A percentile compares a stretch with the other conserved stretches of the same genome.
These are phyloP conservation scores for Heliconius hewitsoni DNA, from an alignment of 1,140 invertebrate genomes.

Conservation along the genomic window DNA sequence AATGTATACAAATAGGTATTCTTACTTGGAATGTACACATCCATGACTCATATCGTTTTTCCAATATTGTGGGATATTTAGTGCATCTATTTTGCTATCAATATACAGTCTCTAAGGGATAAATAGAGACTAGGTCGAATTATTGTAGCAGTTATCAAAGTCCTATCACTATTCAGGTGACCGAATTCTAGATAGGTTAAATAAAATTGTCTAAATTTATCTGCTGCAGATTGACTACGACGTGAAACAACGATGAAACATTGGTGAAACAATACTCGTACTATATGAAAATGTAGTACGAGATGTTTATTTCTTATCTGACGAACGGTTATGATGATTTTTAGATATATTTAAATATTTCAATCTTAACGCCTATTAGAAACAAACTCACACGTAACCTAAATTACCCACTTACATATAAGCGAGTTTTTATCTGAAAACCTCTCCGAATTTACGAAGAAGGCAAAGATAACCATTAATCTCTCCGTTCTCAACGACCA, in stretches of 20 bases:
- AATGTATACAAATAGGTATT: background rate
- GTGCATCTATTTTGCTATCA: background rate
- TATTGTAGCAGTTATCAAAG: background rate
- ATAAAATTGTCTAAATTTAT: background rate
- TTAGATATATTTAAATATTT: too few species aligned
- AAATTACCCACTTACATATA: too few species aligned
- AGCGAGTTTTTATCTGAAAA: too few species aligned
- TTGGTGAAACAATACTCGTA: too few species aligned
- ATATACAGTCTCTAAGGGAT: background rate
- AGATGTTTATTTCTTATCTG: too few species aligned
- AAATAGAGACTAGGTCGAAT: background rate
- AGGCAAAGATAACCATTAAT: background rate
- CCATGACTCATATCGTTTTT: background rate
- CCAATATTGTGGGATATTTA: background rate
- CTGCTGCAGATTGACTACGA: background rate
- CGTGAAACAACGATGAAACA: too few species aligned
- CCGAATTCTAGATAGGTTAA: background rate
- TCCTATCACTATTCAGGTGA: background rate
- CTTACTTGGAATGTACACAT: background rate
- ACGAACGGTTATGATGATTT: too few species aligned
- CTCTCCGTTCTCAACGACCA: background rate
- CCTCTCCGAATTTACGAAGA: too few species aligned
- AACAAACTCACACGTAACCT: too few species aligned
- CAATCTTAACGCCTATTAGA: too few species aligned
- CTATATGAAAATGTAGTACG: too few species aligned